phyloP scores from a whole-genome alignment of 2,888 invertebrate species.

The Globia sparganii region DNA sequence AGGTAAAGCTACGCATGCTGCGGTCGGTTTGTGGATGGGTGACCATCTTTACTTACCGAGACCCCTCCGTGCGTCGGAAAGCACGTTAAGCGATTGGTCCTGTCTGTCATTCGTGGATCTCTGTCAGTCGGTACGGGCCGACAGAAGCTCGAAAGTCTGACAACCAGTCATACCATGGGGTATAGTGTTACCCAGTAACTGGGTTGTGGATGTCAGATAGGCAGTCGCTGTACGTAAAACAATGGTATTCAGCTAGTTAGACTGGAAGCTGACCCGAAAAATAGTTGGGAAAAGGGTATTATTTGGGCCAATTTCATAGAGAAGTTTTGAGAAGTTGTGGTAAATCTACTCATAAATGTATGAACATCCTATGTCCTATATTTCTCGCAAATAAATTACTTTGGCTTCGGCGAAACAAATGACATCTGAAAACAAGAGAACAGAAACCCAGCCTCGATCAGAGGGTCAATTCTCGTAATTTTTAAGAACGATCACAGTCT shows the following conservation, averaged over 20 bases:
- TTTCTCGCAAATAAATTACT: background rate
- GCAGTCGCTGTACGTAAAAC: background rate
- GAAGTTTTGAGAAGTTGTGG: background rate
- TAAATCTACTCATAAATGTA: no score
- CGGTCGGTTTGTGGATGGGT: background rate
- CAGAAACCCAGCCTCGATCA: background rate
- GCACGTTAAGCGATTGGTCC: background rate
- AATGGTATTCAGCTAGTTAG: background rate
- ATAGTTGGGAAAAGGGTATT: background rate
- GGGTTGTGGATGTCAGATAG: background rate
- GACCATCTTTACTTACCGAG: background rate
- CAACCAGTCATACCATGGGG: background rate
- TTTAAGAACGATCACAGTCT: no score
- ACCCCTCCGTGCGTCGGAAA: background rate
- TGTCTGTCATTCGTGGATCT: background rate
- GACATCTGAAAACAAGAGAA: background rate
- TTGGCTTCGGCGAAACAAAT: background rate
- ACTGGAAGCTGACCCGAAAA: background rate
- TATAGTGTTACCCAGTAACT: background rate
- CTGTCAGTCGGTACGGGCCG: background rate
- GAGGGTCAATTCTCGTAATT: no score
- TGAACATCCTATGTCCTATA: background rate
- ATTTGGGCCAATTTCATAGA: background rate
- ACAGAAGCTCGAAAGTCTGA: background rate
- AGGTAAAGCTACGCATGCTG: background rate